Conservation (phyloP, 1,140 invertebrate genomes). For the Plectrocnemia conspersa region DNA sequence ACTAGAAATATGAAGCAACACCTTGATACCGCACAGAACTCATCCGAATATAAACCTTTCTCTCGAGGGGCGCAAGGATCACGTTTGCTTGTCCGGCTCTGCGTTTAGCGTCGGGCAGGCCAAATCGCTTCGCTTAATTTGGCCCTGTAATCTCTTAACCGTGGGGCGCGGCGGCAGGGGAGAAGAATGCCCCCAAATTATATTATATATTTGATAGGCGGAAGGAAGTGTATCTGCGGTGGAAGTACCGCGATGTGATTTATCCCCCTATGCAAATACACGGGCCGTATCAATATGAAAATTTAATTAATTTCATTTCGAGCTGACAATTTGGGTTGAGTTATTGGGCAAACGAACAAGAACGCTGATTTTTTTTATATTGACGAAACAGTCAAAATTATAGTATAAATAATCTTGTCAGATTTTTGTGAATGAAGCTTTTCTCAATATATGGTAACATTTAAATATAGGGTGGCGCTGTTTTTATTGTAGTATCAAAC, state of each 20-base stretch:
- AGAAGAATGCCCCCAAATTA: slow-evolving; percentile 23
- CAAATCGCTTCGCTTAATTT: slow-evolving; percentile 34
- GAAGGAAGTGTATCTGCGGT: slow-evolving; percentile 11
- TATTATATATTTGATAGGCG: slow-evolving; percentile 33
- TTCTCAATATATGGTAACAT: too few relatives aligned
- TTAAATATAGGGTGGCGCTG: too few relatives aligned
- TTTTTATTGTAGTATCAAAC: too few relatives aligned
- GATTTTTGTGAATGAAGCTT: too few relatives aligned
- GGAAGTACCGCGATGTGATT: background rate
- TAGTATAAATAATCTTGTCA: too few relatives aligned
- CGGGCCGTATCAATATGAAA: too few relatives aligned
- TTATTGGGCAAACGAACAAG: too few relatives aligned
- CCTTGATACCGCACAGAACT: slow-evolving; percentile 11
- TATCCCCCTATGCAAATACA: background rate
- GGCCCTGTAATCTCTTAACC: slow-evolving; percentile 28
- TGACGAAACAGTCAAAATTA: too few relatives aligned
- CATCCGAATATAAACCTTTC: slow-evolving; percentile 18
- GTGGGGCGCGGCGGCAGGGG: background rate
- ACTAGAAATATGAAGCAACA: slow-evolving; percentile 34
- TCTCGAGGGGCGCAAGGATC: slow-evolving; percentile 10
- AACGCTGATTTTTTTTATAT: too few relatives aligned
- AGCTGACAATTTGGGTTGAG: too few relatives aligned
- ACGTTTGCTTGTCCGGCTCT: slow-evolving; percentile 11
- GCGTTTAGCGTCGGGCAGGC: slow-evolving; percentile 14
- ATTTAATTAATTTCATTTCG: too few relatives aligned